Base-by-base conservation (phyloP, 2,113 vertebrate genomes). In the Syngnathus floridae region DNA sequence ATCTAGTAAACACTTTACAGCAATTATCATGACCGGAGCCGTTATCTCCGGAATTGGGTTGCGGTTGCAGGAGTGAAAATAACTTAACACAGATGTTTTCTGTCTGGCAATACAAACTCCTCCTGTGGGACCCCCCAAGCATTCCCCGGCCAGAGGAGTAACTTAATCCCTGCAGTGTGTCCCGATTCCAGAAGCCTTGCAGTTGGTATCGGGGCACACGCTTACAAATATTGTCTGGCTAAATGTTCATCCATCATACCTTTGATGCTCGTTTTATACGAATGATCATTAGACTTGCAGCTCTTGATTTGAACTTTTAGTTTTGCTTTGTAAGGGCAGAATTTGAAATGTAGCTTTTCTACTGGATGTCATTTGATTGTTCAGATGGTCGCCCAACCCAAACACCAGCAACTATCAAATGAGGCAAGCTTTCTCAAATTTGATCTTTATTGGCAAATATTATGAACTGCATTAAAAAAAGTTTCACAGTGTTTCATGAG, bases 371-470 rank as follows among this genome's bases (percentile, higher is more conserved):
- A 26, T 12, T 22, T 22, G 21, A 26, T 54, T 12, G 11, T 22
- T 22, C 19, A 51, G 49, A 10, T 51, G 21, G 4, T 59, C 12
- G 40, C 9, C 40, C 10, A 5, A 19, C 16, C 11, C 13, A 19
- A 4, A 17, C 10, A n/a, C 3, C 12, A 59, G n/a, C 36, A 36
- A 59, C 37, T 19, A 16, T 13, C 40, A n/a, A 22, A 62, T 7
- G 21, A 62, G 19, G 57, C 58, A 26, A 58, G 14, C 10, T 43
- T 3, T 71, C 3, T 60, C 66, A 75, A 49, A 36, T 26, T 64
- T 59, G 41, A 74, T 31, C 76, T 85, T 88, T 88, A 86, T 85
- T 88, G 36, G 38, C 31, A 71, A 31, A 66, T 66, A 63, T 69
- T 41, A 62, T 7, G 71, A 16, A 65, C 35, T 37, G 41, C 19